Evolutionary conservation across 2,888 invertebrate genomes (phyloP).

Genomic region (Norana najaformis): DNA sequence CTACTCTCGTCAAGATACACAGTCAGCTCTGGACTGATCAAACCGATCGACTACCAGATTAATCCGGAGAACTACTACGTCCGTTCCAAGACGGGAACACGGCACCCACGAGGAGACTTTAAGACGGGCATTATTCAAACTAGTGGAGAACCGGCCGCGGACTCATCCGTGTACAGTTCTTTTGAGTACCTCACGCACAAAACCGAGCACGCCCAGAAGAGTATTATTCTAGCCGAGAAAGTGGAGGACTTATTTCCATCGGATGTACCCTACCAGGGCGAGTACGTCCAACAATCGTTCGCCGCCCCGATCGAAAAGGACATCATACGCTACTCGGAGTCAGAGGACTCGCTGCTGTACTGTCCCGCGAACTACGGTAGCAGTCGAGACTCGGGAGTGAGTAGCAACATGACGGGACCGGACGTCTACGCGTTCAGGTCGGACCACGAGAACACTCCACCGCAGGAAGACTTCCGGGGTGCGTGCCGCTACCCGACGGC

Average conservation of each 20-base stretch:
- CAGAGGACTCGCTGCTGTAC: constrained; percentile 60
- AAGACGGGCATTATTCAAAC: background rate
- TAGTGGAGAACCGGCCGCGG: background rate
- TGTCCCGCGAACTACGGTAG: constrained; percentile 33
- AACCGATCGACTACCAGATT: constrained; percentile 57
- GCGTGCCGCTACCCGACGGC: background rate
- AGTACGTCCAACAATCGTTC: background rate
- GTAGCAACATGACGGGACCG: constrained; percentile 36
- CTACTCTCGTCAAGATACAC: background rate
- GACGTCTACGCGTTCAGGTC: constrained; percentile 26
- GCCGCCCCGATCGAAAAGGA: background rate
- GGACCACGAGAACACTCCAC: constrained; percentile 29
- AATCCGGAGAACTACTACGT: constrained; percentile 37
- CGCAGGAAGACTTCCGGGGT: constrained; percentile 31
- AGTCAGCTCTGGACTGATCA: constrained; percentile 52
- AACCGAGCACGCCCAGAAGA: background rate
- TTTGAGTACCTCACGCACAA: constrained; percentile 29
- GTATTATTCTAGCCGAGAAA: background rate
- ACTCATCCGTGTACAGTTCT: constrained; percentile 26
- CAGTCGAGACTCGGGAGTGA: constrained; percentile 39
- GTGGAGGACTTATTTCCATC: background rate
- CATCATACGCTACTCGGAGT: constrained; percentile 51
- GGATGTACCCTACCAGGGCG: background rate
- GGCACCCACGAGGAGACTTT: background rate
- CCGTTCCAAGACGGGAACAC: background rate